Evolutionary conservation across 2,888 invertebrate species (phyloP).

Genomic region (Cacoxenus indagator): DNA sequence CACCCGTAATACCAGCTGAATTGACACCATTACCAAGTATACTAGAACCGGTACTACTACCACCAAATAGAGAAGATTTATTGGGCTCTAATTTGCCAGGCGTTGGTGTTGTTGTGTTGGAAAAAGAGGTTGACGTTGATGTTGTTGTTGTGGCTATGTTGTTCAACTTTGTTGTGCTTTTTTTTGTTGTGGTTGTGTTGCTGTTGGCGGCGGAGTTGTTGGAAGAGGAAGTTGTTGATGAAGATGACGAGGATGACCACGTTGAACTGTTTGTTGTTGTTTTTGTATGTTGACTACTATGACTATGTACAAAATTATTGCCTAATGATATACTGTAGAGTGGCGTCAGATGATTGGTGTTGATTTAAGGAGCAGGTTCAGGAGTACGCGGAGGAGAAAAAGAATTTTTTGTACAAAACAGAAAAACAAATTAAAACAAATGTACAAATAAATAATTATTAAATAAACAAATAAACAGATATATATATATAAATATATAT

Average conservation of each 20-base stretch:
- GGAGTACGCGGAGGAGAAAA: conserved; percentile 23
- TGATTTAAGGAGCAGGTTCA: not conserved
- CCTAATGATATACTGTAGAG: conserved; percentile 69
- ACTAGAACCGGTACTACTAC: conserved; percentile 32
- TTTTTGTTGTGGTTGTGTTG: conserved; percentile 36
- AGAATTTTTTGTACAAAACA: conserved; percentile 39
- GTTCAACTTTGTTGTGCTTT: conserved; percentile 30
- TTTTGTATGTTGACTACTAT: conserved; percentile 53
- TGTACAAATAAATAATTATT: conserved; percentile 26
- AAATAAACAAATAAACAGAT: conserved; percentile 16
- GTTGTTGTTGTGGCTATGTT: conserved; percentile 9
- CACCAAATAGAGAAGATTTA: conserved; percentile 68
- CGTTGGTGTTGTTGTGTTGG: conserved; percentile 35
- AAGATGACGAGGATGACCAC: conserved; percentile 45
- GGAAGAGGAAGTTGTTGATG: conserved; percentile 39
- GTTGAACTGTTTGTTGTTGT: conserved; percentile 41
- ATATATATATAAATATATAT: not conserved
- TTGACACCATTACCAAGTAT: conserved; percentile 35
- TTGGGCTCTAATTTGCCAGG: conserved; percentile 65
- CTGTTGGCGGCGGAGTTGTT: conserved; percentile 15
- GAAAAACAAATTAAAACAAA: conserved; percentile 32
- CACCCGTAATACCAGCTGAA: conserved; percentile 16
- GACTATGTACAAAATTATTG: conserved; percentile 69
- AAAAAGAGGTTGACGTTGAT: conserved; percentile 26
- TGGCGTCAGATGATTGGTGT: conserved; percentile 23